These are phyloP conservation scores for Chunga burmeisteri DNA, from an alignment of 2,113 vertebrate genomes.

Conservation along the genomic window DNA sequence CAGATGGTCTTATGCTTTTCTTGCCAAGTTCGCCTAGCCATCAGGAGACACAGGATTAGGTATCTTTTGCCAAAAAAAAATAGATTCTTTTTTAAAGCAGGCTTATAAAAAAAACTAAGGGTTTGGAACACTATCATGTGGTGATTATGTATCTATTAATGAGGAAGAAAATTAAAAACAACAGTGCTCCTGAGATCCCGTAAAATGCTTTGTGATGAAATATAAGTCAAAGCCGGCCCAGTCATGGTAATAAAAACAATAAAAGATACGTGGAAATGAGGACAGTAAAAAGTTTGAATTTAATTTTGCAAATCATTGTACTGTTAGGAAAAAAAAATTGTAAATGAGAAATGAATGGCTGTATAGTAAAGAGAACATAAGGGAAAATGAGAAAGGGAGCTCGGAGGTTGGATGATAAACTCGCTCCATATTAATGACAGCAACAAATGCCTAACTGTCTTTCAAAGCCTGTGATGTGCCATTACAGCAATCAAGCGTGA, in stretches of 20 bases:
- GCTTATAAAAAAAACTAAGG: neutral
- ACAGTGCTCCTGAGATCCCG: neutral
- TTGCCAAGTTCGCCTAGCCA: slow-evolving; percentile 28
- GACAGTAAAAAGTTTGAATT: neutral
- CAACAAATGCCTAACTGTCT: neutral
- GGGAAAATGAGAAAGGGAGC: neutral
- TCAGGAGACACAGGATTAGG: neutral
- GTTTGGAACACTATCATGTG: neutral
- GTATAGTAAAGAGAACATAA: neutral
- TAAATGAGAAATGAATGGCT: neutral
- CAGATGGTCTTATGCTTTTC: slow-evolving; percentile 27
- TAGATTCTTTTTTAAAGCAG: neutral
- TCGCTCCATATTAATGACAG: neutral
- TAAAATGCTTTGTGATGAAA: neutral
- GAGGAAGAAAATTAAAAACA: neutral
- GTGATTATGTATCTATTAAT: neutral
- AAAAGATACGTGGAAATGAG: neutral
- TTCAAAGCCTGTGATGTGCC: neutral
- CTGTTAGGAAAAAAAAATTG: neutral
- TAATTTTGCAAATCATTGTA: neutral
- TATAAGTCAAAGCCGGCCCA: neutral
- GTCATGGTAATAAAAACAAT: neutral
- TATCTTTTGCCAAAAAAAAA: neutral
- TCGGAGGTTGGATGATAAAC: neutral
- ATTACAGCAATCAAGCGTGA: neutral